A percentile compares a stretch with the other conserved stretches of the same genome.
phyloP scores from a whole-genome alignment of 1,140 invertebrate genomes.

The Diploscapter pachys region DNA sequence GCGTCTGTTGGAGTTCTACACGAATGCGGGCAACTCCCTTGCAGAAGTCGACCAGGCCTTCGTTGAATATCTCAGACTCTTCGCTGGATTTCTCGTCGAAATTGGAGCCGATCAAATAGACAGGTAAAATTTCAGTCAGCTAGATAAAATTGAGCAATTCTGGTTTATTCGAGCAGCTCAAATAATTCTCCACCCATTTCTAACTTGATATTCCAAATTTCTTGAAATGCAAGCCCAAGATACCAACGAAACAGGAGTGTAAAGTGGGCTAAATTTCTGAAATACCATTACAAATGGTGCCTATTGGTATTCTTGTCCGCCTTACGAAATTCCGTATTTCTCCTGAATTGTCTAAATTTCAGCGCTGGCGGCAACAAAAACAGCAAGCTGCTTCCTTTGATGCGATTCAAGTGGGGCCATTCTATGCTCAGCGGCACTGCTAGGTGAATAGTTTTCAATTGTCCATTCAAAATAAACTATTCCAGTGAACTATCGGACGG shows the following conservation, averaged over 20 bases:
- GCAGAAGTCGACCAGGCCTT: constrained; percentile 65
- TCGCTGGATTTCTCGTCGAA: constrained; percentile 63
- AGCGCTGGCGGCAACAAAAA: constrained; percentile 57
- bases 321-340: not conserved
- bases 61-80: constrained; percentile 66
- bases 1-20: constrained; percentile 67
- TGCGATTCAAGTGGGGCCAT: constrained; percentile 70
- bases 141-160: too few relatives aligned
- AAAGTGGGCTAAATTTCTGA: too few relatives aligned
- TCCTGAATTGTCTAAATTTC: constrained; percentile 6
- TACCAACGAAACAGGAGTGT: too few relatives aligned
- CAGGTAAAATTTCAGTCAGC: too few relatives aligned
- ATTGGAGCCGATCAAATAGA: too few relatives aligned
- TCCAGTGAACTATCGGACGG: constrained; percentile 66
- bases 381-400: constrained; percentile 68
- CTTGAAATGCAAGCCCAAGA: too few relatives aligned
- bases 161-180: too few relatives aligned
- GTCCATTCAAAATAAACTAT: constrained; percentile 27
- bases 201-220: too few relatives aligned
- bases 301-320: constrained; percentile 7
- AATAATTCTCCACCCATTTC: too few relatives aligned
- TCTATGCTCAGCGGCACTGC: constrained; percentile 64
- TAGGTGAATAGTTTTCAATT: constrained; percentile 59
- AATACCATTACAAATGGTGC: not conserved
- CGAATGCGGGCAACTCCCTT: constrained; percentile 66